Base-by-base conservation (phyloP, 2,888 invertebrate genomes). In the Belgica antarctica region DNA sequence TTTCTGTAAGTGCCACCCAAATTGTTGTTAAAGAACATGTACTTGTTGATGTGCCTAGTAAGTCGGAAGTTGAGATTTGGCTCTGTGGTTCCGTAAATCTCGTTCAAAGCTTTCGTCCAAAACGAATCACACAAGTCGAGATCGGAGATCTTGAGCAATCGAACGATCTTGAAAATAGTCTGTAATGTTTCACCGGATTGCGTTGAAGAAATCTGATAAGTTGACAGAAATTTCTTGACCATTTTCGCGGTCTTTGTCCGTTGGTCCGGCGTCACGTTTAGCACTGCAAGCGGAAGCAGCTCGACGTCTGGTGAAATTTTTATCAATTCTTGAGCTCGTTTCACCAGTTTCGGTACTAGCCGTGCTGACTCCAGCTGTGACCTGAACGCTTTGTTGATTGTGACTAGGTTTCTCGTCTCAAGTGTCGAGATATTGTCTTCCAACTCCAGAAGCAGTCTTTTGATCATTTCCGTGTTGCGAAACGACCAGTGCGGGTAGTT, bases 11-110 rank as follows among this genome's bases (percentile, higher is more conserved):
- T 81, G 8, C 82, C 81, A 3, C 82, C 81, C 1, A 84, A 74
- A 74, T 83, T 82, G 69, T 81, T 81, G 72, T 82, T 82, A 73
- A 84, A 85, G 74, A 81, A 78, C 78, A 84, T 81, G 73, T 85
- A 85, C 71, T 81, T 81, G 70, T 81, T 79, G 71, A 82, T 81
- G 36, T 83, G 76, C 28, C 76, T 78, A 7, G 81, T 71, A 46
- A 83, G 74, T 61, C 76, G 75, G 46, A 77, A 73, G n/a, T 75
- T 72, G 2, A 61, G 12, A 1, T 70, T 57, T 15, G 61, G 15
- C n/a, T 61, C 59, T n/a, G 17, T 19, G 1, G 24, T 15, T 15
- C 22, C 57, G 24, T 47, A 61, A 41, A 84, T 71, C 47, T 77
- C 74, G 1, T 75, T 63, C 0, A 82, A 70, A 0, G 81, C 77